A percentile compares a stretch with the other conserved stretches of the same genome.
phyloP scores from a whole-genome alignment of 37 sponge, comb jelly and placozoan species.

The Cladorhizidae sp. region DNA sequence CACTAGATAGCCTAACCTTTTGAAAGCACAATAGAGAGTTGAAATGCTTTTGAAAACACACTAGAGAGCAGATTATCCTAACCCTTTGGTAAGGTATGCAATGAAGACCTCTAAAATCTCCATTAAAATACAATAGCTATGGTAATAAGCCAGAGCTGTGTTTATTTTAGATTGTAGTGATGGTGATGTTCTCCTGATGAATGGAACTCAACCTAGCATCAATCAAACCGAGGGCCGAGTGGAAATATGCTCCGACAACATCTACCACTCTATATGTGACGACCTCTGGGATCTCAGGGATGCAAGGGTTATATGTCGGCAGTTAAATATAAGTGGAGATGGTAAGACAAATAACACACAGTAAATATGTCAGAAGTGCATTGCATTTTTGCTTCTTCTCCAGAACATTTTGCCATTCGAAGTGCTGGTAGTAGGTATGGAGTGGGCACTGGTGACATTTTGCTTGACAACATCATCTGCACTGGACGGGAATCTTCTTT shows the following conservation, averaged over 20 bases:
- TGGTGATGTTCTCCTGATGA: slow-evolving; percentile 29
- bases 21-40: neutral
- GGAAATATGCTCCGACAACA: slow-evolving; percentile 20
- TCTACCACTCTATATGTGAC: slow-evolving; percentile 32
- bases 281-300: slow-evolving; percentile 25
- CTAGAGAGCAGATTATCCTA: no score
- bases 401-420: slow-evolving; percentile 15
- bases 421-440: slow-evolving; percentile 9
- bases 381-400: neutral
- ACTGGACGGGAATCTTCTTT: slow-evolving; percentile 16
- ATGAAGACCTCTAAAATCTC: no score
- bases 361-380: neutral
- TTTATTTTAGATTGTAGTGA: neutral
- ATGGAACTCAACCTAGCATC: slow-evolving; percentile 7
- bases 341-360: neutral
- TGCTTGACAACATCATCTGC: slow-evolving; percentile 26
- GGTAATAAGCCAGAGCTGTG: neutral
- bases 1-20: neutral
- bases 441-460: neutral
- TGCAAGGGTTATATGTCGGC: slow-evolving; percentile 33
- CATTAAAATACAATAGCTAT: no score
- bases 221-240: slow-evolving; percentile 35
- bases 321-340: slow-evolving; percentile 18
- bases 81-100: no score
- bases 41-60: neutral